These are phyloP conservation scores for Pseudoatta argentina DNA, from an alignment of 1,140 invertebrate species.

Conservation along the genomic window DNA sequence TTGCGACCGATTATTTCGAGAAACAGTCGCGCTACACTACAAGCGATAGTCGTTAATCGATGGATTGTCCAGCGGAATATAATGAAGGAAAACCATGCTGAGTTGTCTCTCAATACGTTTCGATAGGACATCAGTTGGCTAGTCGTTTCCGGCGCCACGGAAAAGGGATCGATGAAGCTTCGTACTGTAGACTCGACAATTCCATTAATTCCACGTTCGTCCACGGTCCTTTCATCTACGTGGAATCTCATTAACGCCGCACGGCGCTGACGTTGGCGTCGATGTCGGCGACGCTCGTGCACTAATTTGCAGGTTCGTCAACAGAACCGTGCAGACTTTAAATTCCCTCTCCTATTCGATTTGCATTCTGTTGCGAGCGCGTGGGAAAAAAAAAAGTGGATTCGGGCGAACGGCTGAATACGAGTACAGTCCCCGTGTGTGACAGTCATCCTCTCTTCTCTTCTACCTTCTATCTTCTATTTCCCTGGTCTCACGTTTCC, in stretches of 20 bases:
- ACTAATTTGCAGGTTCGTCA: conserved; percentile 68
- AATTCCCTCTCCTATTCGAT: conserved; percentile 64
- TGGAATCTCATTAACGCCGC: conserved; percentile 66
- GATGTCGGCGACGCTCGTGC: conserved; percentile 62
- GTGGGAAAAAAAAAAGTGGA: conserved; percentile 35
- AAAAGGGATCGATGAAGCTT: conserved; percentile 67
- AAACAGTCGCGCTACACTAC: conserved; percentile 19
- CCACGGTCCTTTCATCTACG: conserved; percentile 66
- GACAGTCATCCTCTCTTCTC: background rate
- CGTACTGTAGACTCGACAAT: conserved; percentile 74
- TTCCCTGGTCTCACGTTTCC: conserved; percentile 25
- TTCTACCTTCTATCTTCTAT: background rate
- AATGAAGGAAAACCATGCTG: conserved; percentile 52
- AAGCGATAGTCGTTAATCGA: conserved; percentile 46
- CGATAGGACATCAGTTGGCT: conserved; percentile 42
- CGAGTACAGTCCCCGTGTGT: conserved; percentile 49
- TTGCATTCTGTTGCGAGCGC: conserved; percentile 61
- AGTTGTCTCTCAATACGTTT: conserved; percentile 47
- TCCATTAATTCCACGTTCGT: conserved; percentile 79
- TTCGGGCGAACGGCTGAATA: conserved; percentile 31
- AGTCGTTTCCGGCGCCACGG: conserved; percentile 47
- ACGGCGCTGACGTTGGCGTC: conserved; percentile 51
- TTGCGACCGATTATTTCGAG: conserved; percentile 39
- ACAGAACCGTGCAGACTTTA: conserved; percentile 63
- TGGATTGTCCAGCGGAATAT: conserved; percentile 42